Percentiles rank a stretch among this genome's conserved stretches.
These are phyloP conservation scores for Mus caroli DNA, from an alignment of 2,797 vertebrate species.

Conservation along the genomic window DNA sequence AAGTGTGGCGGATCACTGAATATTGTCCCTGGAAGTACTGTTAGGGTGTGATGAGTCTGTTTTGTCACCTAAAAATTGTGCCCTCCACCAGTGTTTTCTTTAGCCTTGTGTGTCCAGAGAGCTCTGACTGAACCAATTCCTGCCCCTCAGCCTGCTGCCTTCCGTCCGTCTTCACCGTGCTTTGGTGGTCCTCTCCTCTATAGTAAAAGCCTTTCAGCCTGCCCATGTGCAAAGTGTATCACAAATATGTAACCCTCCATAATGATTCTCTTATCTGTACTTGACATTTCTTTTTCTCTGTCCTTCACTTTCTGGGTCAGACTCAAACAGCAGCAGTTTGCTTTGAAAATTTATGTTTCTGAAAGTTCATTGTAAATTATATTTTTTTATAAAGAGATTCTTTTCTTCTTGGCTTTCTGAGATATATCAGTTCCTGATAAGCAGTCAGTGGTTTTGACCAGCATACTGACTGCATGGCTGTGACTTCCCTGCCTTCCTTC, in stretches of 20 bases:
- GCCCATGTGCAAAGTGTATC: background rate
- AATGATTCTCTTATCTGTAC: background rate
- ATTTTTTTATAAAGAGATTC: constrained; percentile 62
- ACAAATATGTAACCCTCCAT: background rate
- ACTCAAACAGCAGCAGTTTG: constrained; percentile 24
- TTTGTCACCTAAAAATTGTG: background rate
- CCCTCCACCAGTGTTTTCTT: background rate
- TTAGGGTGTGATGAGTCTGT: background rate
- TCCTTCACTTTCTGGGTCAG: constrained; percentile 18
- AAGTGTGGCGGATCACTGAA: background rate
- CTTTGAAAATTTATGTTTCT: constrained; percentile 64
- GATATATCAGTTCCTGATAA: constrained; percentile 12
- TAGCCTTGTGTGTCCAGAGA: background rate
- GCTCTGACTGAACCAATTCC: background rate
- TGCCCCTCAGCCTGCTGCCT: background rate
- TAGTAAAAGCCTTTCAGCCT: background rate
- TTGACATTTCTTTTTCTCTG: background rate
- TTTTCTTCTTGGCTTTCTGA: constrained; percentile 52
- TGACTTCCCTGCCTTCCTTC: background rate
- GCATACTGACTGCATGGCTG: background rate
- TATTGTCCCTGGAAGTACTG: background rate
- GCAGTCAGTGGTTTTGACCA: background rate
- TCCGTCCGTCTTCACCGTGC: background rate
- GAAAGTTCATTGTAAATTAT: constrained; percentile 31
- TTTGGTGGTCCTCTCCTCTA: constrained; percentile 3